Evolutionary conservation across 2,888 invertebrate species (phyloP), one percentile per base, ranked within the genome.

Genomic region (Philopedon plagiatum): DNA sequence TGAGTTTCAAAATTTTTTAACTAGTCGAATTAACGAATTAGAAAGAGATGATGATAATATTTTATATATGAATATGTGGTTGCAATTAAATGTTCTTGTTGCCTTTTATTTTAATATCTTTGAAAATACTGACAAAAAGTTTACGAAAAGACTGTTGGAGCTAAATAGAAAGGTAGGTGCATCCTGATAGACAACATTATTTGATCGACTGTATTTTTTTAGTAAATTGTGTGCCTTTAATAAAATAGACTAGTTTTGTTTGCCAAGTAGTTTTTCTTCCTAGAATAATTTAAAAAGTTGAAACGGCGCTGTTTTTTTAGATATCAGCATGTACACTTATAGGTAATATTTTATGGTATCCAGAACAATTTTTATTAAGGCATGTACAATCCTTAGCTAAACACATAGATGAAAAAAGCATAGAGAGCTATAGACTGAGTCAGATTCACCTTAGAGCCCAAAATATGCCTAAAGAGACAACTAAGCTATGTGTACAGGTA

Each of bases 271-370:
- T 39, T 15, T 39, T 39, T 3, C 2, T 39, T 15, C 7, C n/a
- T 1, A n/a, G 15, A 15, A 1, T 5, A 21, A 37, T 29, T 29
- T 23, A 21, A 23, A 13, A 26, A 13, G 5, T 49, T 5, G 13
- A 26, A 4, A n/a, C 7, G 1, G 13, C 23, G 11, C 11, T 19
- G 7, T 61, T 39, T 19, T 66, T 78, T 64, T 68, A 94, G 90
- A 89, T 93, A 49, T 93, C 93, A 76, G 93, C 93, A 32, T 91
- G 96, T 69, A 91, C 92, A 51, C 85, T 98, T 32, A 88, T 91
- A 69, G 96, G 95, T 0, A 94, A 94, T 81, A 88, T 93, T 13
- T 84, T 95, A 63, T 98, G 96, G 96, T 91, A 93, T 80, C 95
- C 97, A 0, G 93, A 93, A 82, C 89, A 90, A 78, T 98, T 97